Conservation (phyloP, 2,888 invertebrate species). For the Allophyes oxyacanthae region DNA sequence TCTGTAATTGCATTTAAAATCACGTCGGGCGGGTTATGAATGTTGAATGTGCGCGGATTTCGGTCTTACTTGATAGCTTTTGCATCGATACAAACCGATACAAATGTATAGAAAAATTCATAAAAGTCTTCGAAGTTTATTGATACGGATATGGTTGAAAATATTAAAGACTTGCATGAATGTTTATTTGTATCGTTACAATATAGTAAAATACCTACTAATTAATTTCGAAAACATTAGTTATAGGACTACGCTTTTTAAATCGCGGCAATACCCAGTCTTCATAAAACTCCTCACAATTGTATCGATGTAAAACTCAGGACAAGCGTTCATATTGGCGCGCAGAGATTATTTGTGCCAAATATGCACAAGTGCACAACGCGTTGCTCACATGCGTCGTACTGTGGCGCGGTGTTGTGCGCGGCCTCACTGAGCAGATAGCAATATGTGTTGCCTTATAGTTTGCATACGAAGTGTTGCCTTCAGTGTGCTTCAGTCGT, state of each 20-base stretch:
- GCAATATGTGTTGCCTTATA: conserved; percentile 56
- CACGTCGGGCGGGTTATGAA: conserved; percentile 49
- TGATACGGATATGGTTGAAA: too few species aligned
- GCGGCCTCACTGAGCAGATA: conserved; percentile 27
- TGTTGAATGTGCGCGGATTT: conserved; percentile 29
- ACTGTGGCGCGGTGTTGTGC: conserved; percentile 10
- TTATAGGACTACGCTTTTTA: too few species aligned
- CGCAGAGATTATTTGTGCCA: conserved; percentile 77
- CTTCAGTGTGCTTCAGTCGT: conserved; percentile 40
- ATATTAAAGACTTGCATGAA: too few species aligned
- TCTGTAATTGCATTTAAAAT: conserved; percentile 54
- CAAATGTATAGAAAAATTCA: background rate
- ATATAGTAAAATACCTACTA: too few species aligned
- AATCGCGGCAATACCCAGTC: background rate
- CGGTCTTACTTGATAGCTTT: conserved; percentile 31
- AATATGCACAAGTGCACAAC: conserved; percentile 75
- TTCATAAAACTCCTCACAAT: background rate
- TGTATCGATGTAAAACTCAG: conserved; percentile 23
- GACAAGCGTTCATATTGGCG: conserved; percentile 34
- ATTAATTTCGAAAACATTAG: too few species aligned
- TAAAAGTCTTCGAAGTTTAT: too few species aligned
- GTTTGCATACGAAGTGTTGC: conserved; percentile 44
- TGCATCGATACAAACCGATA: conserved; percentile 58
- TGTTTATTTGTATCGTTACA: background rate
- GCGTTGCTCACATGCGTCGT: conserved; percentile 64